Evolutionary conservation across 2,797 vertebrate species (phyloP), one percentile per base, ranked within the genome.

Genomic region (Falco rusticolus): DNA sequence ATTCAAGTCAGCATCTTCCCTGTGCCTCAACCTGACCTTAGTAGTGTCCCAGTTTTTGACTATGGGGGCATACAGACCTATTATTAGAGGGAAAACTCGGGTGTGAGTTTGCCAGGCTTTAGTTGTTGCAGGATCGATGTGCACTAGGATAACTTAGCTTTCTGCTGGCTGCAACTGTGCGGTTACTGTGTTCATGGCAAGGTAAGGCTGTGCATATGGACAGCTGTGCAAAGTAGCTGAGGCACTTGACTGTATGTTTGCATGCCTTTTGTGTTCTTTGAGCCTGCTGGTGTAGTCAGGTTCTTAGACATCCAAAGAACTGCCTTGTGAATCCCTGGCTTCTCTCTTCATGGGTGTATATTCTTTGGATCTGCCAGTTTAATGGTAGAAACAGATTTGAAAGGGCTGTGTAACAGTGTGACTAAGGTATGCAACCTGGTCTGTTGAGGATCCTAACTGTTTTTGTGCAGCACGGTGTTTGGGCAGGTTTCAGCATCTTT

Each of bases 171-270:
- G 34, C 0, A 9, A 3, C 64, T 7, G 53, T 1, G 14, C 4
- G 0, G 1, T 33, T 26, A 5, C 21, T 4, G 26, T 3, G 69
- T 14, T 24, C 50, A 1, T 11, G 1, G 56, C 13, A 2, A 12
- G n/a, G 41, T 4, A 2, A 2, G 64, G 34, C 45, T 29, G 22
- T 33, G 64, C 34, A 1, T 5, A 2, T 20, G 53, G 43, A 4
- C 16, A 6, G 21, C 65, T 13, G 16, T 5, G 43, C 37, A 8
- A 43, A 34, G 63, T 2, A 28, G 39, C 45, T 48, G 63, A 11
- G 11, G 34, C 47, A 3, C 65, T 25, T 25, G 34, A 4, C 25
- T 12, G 20, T 9, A 0, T 18, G 28, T 26, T 22, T 15, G 19
- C 17, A 1, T 14, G 39, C 16, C 57, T 26, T 7, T 7, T 18